phyloP scores from a whole-genome alignment of 2,113 vertebrate genomes.

The Chionodraco myersi region DNA sequence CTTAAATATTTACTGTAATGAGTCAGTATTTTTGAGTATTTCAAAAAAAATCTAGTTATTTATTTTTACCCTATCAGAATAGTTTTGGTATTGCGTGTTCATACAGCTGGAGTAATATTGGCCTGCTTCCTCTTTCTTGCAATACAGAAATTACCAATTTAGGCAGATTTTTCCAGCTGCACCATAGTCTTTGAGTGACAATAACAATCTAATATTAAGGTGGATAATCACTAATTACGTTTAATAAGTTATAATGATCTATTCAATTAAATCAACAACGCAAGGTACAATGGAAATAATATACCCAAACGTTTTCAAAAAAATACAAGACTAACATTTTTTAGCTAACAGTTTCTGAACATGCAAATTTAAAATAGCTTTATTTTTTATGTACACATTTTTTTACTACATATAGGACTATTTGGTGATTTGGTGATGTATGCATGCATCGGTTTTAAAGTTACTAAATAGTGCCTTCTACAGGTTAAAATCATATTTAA shows the following conservation, averaged over 20 bases:
- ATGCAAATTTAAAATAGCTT: not conserved
- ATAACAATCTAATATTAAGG: too few relatives aligned
- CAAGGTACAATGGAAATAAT: too few relatives aligned
- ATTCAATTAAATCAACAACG: too few relatives aligned
- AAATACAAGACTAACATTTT: not conserved
- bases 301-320: too few relatives aligned
- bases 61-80: not conserved
- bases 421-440: too few relatives aligned
- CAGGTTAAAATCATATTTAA: not conserved
- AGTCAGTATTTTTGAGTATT: not conserved
- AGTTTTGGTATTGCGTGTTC: not conserved
- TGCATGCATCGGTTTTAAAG: not conserved
- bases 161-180: too few relatives aligned
- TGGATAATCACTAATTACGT: too few relatives aligned
- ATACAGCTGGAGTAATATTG: not conserved
- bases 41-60: too few relatives aligned
- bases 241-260: too few relatives aligned
- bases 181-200: too few relatives aligned
- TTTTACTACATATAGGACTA: not conserved
- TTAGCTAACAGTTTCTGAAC: not conserved
- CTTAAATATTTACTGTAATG: not conserved
- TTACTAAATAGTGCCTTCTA: conserved; percentile 8
- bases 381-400: too few relatives aligned
- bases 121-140: conserved; percentile 24
- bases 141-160: not conserved